Conservation (phyloP, 2,888 invertebrate species). For the Cryptus armator region DNA sequence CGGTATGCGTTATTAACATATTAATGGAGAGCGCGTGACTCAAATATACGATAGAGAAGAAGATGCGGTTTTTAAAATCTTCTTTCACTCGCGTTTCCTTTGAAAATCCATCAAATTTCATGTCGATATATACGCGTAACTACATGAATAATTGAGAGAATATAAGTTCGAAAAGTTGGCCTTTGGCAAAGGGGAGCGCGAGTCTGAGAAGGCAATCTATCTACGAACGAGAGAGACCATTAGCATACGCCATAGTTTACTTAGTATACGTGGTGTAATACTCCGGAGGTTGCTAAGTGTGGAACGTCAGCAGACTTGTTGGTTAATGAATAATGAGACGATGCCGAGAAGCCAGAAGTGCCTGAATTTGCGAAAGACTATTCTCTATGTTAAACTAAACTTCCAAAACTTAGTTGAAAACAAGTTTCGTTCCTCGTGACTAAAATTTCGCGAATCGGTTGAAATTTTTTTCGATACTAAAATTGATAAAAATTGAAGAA, state of each 20-base stretch:
- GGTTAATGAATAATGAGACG: constrained; percentile 33
- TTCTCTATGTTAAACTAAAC: not conserved
- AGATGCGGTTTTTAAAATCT: not conserved
- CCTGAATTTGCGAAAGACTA: constrained; percentile 19
- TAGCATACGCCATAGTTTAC: constrained; percentile 30
- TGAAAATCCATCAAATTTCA: constrained; percentile 12
- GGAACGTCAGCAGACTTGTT: constrained; percentile 2
- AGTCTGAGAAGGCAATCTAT: not conserved
- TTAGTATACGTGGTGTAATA: constrained; percentile 17
- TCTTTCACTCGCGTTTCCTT: not conserved
- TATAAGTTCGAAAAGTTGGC: constrained; percentile 12
- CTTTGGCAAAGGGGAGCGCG: constrained; percentile 1
- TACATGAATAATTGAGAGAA: constrained; percentile 25
- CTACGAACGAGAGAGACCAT: not conserved
- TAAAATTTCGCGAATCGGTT: not conserved
- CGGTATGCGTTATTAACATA: constrained; percentile 7
- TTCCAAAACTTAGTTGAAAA: not conserved
- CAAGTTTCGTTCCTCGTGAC: not conserved
- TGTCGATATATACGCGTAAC: not conserved
- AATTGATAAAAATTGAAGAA: not conserved
- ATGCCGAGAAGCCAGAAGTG: constrained; percentile 4
- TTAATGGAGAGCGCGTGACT: constrained; percentile 14
- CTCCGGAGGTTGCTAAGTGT: not conserved
- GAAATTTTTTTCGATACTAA: not conserved
- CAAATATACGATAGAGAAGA: not conserved